These are phyloP conservation scores for Saccopteryx leptura DNA, from an alignment of 2,113 vertebrate species.

Conservation along the genomic window DNA sequence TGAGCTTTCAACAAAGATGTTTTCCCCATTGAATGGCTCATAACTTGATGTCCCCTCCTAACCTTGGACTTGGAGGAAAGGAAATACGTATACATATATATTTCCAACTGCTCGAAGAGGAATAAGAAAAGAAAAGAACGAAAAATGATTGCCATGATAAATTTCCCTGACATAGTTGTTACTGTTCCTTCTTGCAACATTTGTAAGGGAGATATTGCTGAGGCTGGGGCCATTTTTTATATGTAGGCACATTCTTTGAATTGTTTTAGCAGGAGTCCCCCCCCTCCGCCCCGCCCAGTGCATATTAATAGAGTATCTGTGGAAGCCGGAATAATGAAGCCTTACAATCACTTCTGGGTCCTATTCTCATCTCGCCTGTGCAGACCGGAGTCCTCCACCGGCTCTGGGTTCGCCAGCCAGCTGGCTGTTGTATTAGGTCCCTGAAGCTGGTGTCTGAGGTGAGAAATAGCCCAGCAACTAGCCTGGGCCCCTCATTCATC, in stretches of 20 bases:
- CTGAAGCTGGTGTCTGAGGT: neutral
- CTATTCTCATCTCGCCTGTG: neutral
- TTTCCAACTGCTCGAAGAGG: neutral
- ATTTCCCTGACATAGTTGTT: conserved; percentile 28
- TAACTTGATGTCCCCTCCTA: neutral
- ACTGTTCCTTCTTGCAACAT: conserved; percentile 2
- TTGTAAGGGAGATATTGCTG: neutral
- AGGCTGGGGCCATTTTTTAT: neutral
- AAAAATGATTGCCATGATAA: neutral
- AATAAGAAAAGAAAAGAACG: neutral
- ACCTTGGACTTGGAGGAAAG: neutral
- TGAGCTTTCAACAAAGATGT: neutral
- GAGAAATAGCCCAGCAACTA: neutral
- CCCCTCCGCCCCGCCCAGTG: neutral
- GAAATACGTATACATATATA: neutral
- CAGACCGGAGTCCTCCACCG: neutral
- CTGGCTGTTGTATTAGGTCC: neutral
- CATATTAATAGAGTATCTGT: neutral
- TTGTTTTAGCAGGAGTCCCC: neutral
- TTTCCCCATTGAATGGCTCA: neutral
- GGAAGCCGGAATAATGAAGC: neutral
- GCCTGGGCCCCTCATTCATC: neutral
- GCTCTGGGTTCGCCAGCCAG: neutral
- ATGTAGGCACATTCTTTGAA: neutral
- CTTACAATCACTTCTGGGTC: neutral